These are phyloP conservation scores for Campaea margaritaria DNA, from an alignment of 2,888 invertebrate species.

Conservation along the genomic window DNA sequence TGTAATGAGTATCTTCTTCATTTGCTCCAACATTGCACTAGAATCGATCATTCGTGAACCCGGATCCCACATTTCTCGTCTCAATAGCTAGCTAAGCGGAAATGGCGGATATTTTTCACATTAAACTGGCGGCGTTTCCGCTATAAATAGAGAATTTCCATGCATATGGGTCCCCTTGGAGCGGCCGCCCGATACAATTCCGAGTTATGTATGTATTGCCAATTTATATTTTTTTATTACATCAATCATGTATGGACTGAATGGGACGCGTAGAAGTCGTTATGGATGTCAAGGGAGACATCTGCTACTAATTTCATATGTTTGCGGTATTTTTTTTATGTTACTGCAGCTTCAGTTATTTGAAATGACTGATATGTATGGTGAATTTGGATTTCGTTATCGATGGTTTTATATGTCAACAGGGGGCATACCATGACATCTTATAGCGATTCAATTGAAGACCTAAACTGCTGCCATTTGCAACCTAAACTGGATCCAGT, in stretches of 20 bases:
- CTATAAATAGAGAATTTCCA: slow-evolving; percentile 43
- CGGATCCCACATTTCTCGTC: slow-evolving; percentile 16
- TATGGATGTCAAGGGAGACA: slow-evolving; percentile 26
- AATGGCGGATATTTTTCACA: slow-evolving; percentile 38
- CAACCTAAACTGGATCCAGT: too few relatives aligned
- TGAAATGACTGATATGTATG: too few relatives aligned
- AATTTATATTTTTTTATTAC: slow-evolving; percentile 43
- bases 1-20: neutral
- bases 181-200: slow-evolving; percentile 32
- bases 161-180: slow-evolving; percentile 42
- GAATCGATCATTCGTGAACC: slow-evolving; percentile 16
- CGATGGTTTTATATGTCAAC: too few relatives aligned
- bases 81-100: slow-evolving; percentile 27
- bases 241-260: slow-evolving; percentile 34
- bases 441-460: too few relatives aligned
- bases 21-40: slow-evolving; percentile 3
- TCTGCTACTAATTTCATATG: slow-evolving; percentile 16
- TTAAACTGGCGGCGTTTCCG: slow-evolving; percentile 39
- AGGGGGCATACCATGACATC: too few relatives aligned
- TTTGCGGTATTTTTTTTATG: slow-evolving; percentile 3
- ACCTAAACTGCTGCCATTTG: too few relatives aligned
- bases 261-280: slow-evolving; percentile 14
- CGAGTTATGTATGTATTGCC: slow-evolving; percentile 40
- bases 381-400: too few relatives aligned
- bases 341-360: neutral